Evolutionary conservation across 2,797 vertebrate species (phyloP), one percentile per base, ranked within the genome.

Genomic region (Macrochelys suwanniensis): DNA sequence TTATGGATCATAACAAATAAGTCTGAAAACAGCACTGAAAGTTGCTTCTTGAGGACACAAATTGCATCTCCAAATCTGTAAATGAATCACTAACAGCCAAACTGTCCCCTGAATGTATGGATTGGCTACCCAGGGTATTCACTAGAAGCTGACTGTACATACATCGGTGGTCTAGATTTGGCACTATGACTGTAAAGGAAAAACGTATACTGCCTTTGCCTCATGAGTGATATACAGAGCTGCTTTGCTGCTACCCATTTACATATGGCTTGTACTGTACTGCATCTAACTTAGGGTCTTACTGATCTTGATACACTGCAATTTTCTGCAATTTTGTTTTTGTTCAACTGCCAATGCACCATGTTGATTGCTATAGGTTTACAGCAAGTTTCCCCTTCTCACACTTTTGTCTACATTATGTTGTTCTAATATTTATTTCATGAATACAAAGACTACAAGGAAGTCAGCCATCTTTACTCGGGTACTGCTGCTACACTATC

Each of bases 1-100:
- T 97, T 97, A 82, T 88, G 92, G 88, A 94, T 89, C 94, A 85
- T 65, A 94, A 95, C 92, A 95, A 95, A 96, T 92, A 92, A 91
- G 74, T 91, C 84, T 84, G 94, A 96, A 97, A 97, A 93, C 89
- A 94, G 84, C 94, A 93, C 95, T 97, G 83, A 96, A 97, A 97
- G 91, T 88, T 93, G 89, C 50, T 85, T 56, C 82, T 94, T 84
- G 94, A 95, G 94, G 94, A 88, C 84, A 74, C 31, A 84, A 88
- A 77, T 61, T 87, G 76, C 47, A 78, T 89, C 57, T 93, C n/a
- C 37, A 21, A 25, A 21, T 78, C 45, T 50, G 49, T 51, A 47
- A 19, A 59, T 71, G 12, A 57, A 54, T 78, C 51, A 80, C 17
- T 6, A 33, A 23, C 33, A 28, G 13, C 53, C n/a, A 28, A 31